Evolutionary conservation across 1,140 invertebrate species (phyloP).

Genomic region (Globodera ellingtonae): DNA sequence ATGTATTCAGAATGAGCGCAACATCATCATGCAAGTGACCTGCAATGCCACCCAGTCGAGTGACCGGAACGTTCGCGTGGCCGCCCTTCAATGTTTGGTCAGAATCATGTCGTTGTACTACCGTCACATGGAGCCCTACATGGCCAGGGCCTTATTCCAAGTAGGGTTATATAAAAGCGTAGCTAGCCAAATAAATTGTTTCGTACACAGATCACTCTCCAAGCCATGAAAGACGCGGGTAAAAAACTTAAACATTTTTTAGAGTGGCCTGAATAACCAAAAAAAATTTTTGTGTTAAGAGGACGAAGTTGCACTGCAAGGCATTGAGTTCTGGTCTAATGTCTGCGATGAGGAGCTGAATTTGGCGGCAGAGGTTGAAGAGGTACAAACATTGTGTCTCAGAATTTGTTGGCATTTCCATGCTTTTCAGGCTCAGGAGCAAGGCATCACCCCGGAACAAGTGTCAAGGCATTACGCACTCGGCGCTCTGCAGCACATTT

Average conservation of each 20-base stretch:
- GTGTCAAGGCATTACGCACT: slow-evolving; percentile 88
- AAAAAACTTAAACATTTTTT: slow-evolving; percentile 67
- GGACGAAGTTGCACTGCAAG: slow-evolving; percentile 93
- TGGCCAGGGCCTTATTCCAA: slow-evolving; percentile 95
- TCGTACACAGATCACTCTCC: slow-evolving; percentile 81
- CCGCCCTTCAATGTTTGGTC: slow-evolving; percentile 94
- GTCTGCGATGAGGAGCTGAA: slow-evolving; percentile 99
- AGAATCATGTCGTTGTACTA: slow-evolving; percentile 99
- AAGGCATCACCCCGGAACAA: slow-evolving; percentile 83
- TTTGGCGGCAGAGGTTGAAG: slow-evolving; percentile 87
- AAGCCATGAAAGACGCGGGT: slow-evolving; percentile 86
- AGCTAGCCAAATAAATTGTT: not conserved
- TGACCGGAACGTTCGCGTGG: slow-evolving; percentile 85
- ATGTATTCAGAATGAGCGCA: slow-evolving; percentile 77
- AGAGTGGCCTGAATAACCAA: not conserved
- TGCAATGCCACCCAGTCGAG: slow-evolving; percentile 77
- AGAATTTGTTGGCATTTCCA: not conserved
- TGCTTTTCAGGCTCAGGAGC: slow-evolving; percentile 75
- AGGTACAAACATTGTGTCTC: slow-evolving; percentile 67
- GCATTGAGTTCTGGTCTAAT: slow-evolving; percentile 99
- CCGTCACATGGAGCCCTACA: slow-evolving; percentile 98
- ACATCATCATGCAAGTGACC: slow-evolving; percentile 99
- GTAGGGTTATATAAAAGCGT: slow-evolving; percentile 68
- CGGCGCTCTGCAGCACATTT: slow-evolving; percentile 90
- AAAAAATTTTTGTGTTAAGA: slow-evolving; percentile 66